These are phyloP conservation scores for Cuniculus paca DNA, from an alignment of 2,797 vertebrate species.

Conservation along the genomic window DNA sequence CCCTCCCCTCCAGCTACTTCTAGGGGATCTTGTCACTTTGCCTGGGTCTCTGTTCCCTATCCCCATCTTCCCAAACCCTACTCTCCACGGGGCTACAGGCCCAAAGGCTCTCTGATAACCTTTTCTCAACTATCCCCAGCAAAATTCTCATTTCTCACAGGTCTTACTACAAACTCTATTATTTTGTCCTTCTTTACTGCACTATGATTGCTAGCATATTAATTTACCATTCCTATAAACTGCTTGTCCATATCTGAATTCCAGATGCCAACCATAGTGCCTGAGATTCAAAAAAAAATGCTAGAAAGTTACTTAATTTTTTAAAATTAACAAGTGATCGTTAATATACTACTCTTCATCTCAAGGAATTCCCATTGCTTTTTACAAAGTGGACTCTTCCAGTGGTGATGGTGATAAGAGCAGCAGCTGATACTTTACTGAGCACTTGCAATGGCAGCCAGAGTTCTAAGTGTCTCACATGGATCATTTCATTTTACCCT, in stretches of 20 bases:
- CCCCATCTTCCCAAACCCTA: not conserved
- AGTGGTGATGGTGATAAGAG: not conserved
- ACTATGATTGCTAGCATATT: not conserved
- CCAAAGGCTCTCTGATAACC: not conserved
- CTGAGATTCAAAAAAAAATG: not conserved
- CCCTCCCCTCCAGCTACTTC: not conserved
- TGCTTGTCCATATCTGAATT: slow-evolving; percentile 3
- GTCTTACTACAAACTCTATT: not conserved
- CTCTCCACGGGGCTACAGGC: not conserved
- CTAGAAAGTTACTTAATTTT: not conserved
- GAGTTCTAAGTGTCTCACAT: not conserved
- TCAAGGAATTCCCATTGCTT: not conserved
- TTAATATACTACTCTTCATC: not conserved
- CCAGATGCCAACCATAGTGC: not conserved
- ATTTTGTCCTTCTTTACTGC: not conserved
- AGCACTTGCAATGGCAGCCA: not conserved
- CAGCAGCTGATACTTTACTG: not conserved
- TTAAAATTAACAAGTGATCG: slow-evolving; percentile 11
- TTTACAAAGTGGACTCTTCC: not conserved
- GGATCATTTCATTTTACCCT: not conserved
- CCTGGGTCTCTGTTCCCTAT: not conserved
- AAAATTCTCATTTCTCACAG: not conserved
- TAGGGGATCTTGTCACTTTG: not conserved
- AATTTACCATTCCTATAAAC: not conserved
- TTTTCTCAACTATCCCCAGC: not conserved